Conservation (phyloP, 2,888 invertebrate genomes). For the Chrysotoxum bicinctum region DNA sequence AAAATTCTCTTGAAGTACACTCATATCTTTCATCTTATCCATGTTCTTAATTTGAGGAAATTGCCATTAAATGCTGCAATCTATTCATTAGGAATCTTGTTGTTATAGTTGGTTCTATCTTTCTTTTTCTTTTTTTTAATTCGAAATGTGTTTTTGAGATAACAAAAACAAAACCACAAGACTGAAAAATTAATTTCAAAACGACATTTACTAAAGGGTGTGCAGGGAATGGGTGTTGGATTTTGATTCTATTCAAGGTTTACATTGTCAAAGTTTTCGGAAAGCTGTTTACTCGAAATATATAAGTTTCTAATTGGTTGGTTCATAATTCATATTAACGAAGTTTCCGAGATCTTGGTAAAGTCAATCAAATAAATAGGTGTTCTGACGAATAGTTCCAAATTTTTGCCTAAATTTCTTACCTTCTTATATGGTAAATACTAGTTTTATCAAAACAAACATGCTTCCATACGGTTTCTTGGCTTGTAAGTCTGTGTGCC, state of each 20-base stretch:
- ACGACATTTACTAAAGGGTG: neutral
- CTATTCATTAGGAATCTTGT: conserved; percentile 64
- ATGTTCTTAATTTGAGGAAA: conserved; percentile 66
- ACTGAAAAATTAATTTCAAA: neutral
- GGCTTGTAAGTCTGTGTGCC: no score
- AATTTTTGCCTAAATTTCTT: no score
- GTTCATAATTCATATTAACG: neutral
- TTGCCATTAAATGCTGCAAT: conserved; percentile 71
- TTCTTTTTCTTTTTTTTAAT: neutral
- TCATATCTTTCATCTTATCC: conserved; percentile 29
- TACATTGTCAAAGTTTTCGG: neutral
- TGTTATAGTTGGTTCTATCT: conserved; percentile 11
- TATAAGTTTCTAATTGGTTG: neutral
- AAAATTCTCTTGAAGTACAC: neutral
- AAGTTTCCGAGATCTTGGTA: no score
- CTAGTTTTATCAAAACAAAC: no score
- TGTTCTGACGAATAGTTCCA: no score
- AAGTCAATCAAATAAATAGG: no score
- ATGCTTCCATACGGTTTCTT: no score
- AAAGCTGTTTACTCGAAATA: neutral
- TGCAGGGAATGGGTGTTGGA: neutral
- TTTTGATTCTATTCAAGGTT: neutral
- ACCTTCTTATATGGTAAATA: no score
- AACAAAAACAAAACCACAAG: conserved; percentile 1
- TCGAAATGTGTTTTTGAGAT: conserved; percentile 16